These are phyloP conservation scores for Pyrochroa serraticornis DNA, from an alignment of 2,888 invertebrate genomes.

Conservation along the genomic window DNA sequence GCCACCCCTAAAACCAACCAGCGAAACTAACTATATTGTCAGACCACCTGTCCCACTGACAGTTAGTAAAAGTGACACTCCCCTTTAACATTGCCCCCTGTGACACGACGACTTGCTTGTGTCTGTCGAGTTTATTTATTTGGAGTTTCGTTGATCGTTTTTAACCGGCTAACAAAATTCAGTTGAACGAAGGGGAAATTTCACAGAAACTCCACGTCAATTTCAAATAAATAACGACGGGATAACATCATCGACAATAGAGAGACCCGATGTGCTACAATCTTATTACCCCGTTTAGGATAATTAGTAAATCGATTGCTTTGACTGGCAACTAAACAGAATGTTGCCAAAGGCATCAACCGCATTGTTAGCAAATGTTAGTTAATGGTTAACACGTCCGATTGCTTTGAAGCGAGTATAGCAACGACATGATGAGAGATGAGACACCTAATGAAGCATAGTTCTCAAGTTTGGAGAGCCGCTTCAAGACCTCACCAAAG, in stretches of 20 bases:
- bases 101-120: constrained; percentile 8
- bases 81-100: constrained; percentile 32
- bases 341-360: constrained; percentile 2
- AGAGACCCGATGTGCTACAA: neutral
- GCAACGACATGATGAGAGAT: too few species aligned
- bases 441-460: too few species aligned
- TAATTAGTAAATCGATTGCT: constrained; percentile 4
- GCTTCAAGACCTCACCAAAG: too few species aligned
- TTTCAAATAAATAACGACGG: neutral
- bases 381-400: constrained; percentile 1
- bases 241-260: neutral
- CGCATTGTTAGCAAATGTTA: constrained; percentile 3
- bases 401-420: neutral
- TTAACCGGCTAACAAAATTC: constrained; percentile 2
- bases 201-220: neutral
- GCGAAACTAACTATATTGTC: constrained; percentile 53
- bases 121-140: constrained; percentile 18
- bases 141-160: constrained; percentile 11
- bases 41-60: constrained; percentile 51
- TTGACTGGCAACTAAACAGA: constrained; percentile 2
- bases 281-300: constrained; percentile 2
- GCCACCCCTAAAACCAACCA: constrained; percentile 47
- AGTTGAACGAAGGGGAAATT: neutral
- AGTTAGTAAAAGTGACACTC: constrained; percentile 42
- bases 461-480: too few species aligned